Evolutionary conservation across 2,113 vertebrate genomes (phyloP).

Genomic region (Pteruthius melanotis): DNA sequence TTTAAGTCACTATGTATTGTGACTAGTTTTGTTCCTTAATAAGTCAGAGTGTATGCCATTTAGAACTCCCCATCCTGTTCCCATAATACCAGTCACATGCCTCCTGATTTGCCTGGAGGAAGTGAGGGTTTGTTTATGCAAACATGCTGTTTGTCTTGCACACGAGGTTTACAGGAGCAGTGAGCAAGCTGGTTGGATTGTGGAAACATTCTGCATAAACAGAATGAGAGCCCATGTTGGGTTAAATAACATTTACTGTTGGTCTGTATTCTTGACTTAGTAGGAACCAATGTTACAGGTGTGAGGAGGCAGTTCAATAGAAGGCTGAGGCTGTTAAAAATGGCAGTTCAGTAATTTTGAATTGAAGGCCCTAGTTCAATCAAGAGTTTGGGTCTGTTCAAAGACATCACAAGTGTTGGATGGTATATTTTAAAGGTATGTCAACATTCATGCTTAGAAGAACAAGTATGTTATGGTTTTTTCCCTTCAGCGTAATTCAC

Average conservation of each 20-base stretch:
- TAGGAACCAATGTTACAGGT: neutral
- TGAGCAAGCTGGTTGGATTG: neutral
- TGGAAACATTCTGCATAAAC: too few species aligned
- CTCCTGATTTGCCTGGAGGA: neutral
- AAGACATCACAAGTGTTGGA: neutral
- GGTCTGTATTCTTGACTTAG: neutral
- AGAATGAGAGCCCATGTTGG: too few species aligned
- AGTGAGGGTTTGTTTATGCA: neutral
- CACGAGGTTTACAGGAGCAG: neutral
- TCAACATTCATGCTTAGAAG: neutral
- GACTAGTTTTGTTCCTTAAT: neutral
- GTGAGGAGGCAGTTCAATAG: neutral
- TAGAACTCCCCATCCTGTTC: neutral
- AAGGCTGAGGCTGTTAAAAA: neutral
- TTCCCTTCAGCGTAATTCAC: neutral
- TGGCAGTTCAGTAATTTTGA: neutral
- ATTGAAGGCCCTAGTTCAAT: neutral
- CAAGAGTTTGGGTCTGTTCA: neutral
- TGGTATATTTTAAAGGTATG: neutral
- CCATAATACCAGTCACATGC: neutral
- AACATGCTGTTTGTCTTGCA: neutral
- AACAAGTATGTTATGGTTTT: neutral
- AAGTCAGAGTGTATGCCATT: neutral
- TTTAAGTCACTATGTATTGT: neutral
- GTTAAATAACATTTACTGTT: neutral